Percentiles rank a stretch among this genome's conserved stretches.
Conservation (phyloP, 2,113 vertebrate genomes). For the Pelecanus crispus region DNA sequence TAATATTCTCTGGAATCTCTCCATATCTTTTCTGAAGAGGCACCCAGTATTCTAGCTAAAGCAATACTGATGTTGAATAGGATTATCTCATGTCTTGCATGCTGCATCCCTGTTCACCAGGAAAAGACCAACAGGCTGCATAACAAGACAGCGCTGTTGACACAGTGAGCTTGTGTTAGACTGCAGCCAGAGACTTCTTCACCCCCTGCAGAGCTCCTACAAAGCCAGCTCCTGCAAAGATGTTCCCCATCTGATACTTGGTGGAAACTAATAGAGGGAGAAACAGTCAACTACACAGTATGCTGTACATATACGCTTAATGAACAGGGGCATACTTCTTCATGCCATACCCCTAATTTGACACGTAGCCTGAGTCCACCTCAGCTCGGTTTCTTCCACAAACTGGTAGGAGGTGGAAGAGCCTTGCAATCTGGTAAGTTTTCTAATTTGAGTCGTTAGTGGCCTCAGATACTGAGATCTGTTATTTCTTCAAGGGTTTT, state of each 20-base stretch:
- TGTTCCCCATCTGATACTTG: neutral
- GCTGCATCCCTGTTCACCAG: neutral
- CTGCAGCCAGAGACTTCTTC: neutral
- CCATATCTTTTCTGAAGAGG: neutral
- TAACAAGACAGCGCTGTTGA: neutral
- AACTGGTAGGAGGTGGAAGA: neutral
- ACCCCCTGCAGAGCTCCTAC: neutral
- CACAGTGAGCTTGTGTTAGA: neutral
- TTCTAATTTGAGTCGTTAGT: neutral
- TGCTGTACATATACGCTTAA: neutral
- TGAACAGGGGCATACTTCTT: neutral
- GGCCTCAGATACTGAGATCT: neutral
- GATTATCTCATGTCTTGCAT: neutral
- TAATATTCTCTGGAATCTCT: neutral
- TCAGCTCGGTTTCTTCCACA: neutral
- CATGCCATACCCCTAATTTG: neutral
- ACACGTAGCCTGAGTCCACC: neutral
- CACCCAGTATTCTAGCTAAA: neutral
- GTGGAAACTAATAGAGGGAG: neutral
- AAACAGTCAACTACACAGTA: neutral
- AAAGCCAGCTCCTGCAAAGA: neutral
- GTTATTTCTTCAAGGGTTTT: neutral
- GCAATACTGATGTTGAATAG: neutral
- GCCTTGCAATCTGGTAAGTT: neutral
- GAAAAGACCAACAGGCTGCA: neutral